phyloP scores from a whole-genome alignment of 2,888 invertebrate genomes.

The Furcula furcula region DNA sequence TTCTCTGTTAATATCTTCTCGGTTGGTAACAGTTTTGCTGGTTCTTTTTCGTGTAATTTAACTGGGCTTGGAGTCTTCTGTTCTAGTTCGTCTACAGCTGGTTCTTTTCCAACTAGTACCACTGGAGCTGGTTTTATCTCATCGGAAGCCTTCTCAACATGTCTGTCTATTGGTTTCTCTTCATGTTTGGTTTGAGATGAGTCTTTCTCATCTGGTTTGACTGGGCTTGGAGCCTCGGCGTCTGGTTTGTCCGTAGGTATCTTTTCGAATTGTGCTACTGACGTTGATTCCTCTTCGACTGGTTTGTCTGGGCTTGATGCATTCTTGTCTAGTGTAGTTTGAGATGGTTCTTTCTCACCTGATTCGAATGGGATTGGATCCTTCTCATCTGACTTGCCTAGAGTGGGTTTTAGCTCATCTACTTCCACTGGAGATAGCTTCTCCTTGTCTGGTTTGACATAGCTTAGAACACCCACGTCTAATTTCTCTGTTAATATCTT shows the following conservation, averaged over 20 bases:
- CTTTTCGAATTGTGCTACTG: slow-evolving; percentile 8
- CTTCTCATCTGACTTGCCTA: neutral
- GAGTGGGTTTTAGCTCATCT: neutral
- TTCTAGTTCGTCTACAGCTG: slow-evolving; percentile 2
- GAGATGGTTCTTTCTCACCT: slow-evolving; percentile 1
- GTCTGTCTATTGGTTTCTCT: neutral
- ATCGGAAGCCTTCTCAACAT: too few relatives aligned
- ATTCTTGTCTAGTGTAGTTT: neutral
- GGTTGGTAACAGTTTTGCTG: too few relatives aligned
- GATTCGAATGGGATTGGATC: neutral
- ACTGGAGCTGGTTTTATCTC: neutral
- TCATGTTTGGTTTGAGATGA: neutral
- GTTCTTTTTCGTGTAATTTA: too few relatives aligned
- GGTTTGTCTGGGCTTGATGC: slow-evolving; percentile 1
- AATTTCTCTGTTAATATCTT: too few relatives aligned
- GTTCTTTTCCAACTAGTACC: too few relatives aligned
- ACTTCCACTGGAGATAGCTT: too few relatives aligned
- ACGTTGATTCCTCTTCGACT: slow-evolving; percentile 6
- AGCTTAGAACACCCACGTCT: too few relatives aligned
- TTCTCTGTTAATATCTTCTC: too few relatives aligned
- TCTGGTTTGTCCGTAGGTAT: slow-evolving; percentile 4
- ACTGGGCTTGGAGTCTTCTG: neutral
- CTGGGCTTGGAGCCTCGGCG: slow-evolving; percentile 2
- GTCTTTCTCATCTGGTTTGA: slow-evolving; percentile 10
- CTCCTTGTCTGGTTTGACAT: too few relatives aligned